Percentiles rank a stretch among this genome's conserved stretches.
Conservation (phyloP, 1,140 invertebrate genomes). For the Antheraea mylitta region DNA sequence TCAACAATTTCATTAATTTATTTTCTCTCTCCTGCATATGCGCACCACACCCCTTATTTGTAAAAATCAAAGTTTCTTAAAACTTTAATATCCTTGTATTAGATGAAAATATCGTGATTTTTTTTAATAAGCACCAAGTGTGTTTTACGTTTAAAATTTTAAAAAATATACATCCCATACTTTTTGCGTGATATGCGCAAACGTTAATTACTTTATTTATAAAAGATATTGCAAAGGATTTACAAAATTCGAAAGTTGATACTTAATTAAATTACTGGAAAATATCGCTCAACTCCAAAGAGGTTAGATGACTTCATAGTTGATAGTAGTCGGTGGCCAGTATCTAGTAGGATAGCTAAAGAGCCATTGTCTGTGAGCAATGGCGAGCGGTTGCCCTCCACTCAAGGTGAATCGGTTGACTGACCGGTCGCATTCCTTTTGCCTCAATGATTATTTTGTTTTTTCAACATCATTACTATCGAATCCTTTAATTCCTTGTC, state of each 20-base stretch:
- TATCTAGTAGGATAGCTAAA: slow-evolving; percentile 23
- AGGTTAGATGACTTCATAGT: slow-evolving; percentile 10
- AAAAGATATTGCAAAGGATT: not conserved
- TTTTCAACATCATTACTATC: slow-evolving; percentile 22
- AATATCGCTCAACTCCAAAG: not conserved
- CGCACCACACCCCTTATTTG: too few species aligned
- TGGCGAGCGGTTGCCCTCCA: slow-evolving; percentile 43
- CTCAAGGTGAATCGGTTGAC: slow-evolving; percentile 54
- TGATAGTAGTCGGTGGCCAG: slow-evolving; percentile 8
- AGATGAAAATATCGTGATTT: too few species aligned
- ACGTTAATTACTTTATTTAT: too few species aligned
- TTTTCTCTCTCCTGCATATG: too few species aligned
- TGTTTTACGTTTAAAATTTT: too few species aligned
- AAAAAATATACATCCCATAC: too few species aligned
- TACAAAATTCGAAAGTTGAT: not conserved
- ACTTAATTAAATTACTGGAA: not conserved
- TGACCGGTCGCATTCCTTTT: slow-evolving; percentile 54
- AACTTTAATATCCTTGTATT: too few species aligned
- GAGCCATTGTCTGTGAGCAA: slow-evolving; percentile 31
- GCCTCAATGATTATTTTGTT: slow-evolving; percentile 50
- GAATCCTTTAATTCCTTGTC: not conserved
- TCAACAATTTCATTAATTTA: too few species aligned
- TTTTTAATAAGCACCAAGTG: too few species aligned
- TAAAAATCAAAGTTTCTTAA: too few species aligned
- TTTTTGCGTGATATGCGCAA: too few species aligned